Conservation (phyloP, 2,797 vertebrate species). For the Danio aesculapii region DNA sequence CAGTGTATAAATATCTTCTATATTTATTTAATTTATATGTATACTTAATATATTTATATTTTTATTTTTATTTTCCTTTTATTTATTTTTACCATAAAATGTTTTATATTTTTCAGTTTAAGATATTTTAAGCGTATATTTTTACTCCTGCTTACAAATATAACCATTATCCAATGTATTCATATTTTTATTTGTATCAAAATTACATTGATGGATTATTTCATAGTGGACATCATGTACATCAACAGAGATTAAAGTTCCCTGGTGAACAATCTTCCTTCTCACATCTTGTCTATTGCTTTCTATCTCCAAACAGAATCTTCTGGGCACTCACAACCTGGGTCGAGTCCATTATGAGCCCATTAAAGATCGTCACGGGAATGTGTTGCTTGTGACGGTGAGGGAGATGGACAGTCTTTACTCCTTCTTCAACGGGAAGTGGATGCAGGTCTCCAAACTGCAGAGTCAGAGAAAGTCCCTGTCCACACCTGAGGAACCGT, state of each 20-base stretch:
- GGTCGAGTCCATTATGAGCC: constrained; percentile 95
- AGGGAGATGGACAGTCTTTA: constrained; percentile 90
- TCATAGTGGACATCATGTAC: neutral
- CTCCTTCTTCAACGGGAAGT: constrained; percentile 92
- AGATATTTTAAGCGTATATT: neutral
- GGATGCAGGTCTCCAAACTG: constrained; percentile 95
- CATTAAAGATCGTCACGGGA: constrained; percentile 96
- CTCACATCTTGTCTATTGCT: constrained; percentile 30
- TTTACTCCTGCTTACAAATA: neutral
- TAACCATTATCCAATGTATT: neutral
- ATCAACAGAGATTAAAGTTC: neutral
- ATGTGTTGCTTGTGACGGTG: constrained; percentile 92
- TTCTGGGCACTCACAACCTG: constrained; percentile 95
- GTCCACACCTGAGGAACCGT: constrained; percentile 96
- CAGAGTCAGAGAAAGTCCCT: constrained; percentile 99
- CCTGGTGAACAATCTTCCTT: constrained; percentile 8
- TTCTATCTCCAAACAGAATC: constrained; percentile 78
- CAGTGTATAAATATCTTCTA: no score
- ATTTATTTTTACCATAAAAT: no score
- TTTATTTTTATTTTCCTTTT: no score
- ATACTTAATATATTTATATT: no score
- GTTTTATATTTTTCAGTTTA: no score
- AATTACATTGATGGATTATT: neutral
- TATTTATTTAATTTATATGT: no score
- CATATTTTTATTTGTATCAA: neutral